Base-by-base conservation (phyloP, 1,140 invertebrate genomes). In the Helicoverpa armigera region DNA sequence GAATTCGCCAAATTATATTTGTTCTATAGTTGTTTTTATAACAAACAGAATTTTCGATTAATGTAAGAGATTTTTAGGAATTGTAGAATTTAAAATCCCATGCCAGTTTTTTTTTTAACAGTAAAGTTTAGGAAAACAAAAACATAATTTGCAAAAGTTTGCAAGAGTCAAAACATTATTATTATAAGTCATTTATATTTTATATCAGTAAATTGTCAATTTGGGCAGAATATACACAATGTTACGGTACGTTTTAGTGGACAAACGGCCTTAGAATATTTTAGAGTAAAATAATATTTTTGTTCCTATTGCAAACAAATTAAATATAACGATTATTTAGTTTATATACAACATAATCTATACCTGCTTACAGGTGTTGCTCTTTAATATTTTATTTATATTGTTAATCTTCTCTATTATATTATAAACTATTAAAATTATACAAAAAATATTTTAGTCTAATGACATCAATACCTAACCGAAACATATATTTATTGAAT, bases 231-330 rank as follows among this genome's bases (percentile, higher is more conserved):
- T 35, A 35, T 7, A 35, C 35, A 35, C 35, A 2, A 43, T 43
- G 35, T 43, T 43, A 43, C 23, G 23, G 63, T 65, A 65, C n/a
- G 16, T 67, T 67, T 11, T 12, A 11, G 50, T 54, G 67, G 48
- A 14, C 11, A 70, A 53, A 70, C 7, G 18, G 67, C 11, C 53
- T n/a, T 51, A 70, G 0, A 70, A 29, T 12, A 12, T 12, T 23
- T 18, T 51, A 70, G 18, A 50, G n/a, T 51, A 53, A 23, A 53
- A 70, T 70, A 70, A 70, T 53, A 29, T 53, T 31, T 53, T 69
- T 69, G 50, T 70, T 70, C 67, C 67, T 70, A 70, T 70, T 53
- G 29, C 13, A 53, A 70, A 51, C 48, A 70, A 70, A 53, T 11
- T 69, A 69, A 23, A 51, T 50, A 48, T 13, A 23, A 58, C 16